Conservation (phyloP, 2,113 vertebrate genomes). For the Anser brachyrhynchus region DNA sequence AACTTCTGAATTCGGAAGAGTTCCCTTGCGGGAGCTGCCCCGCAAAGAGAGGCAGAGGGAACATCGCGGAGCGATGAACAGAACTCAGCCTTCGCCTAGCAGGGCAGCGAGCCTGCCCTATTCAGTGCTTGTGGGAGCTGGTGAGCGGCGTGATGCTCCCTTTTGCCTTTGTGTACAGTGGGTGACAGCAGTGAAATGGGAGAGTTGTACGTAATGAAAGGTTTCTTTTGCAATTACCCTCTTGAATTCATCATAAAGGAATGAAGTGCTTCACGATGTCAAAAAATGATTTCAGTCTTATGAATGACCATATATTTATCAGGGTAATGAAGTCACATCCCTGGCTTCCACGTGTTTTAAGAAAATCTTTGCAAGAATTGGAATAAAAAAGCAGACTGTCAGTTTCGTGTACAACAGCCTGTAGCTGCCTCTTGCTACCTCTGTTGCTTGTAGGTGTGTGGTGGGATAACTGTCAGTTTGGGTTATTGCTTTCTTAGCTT, state of each 20-base stretch:
- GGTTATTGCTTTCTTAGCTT: neutral
- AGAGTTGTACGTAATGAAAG: neutral
- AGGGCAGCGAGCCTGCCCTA: neutral
- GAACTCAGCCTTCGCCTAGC: neutral
- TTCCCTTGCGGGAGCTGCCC: fast-evolving
- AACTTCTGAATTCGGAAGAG: neutral
- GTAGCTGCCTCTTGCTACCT: neutral
- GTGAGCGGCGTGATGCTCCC: neutral
- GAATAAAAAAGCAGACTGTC: neutral
- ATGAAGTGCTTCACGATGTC: neutral
- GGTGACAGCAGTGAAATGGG: neutral
- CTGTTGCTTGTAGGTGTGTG: neutral
- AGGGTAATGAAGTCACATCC: neutral
- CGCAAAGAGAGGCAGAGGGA: neutral
- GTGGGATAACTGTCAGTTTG: neutral
- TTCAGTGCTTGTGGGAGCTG: neutral
- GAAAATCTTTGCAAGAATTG: neutral
- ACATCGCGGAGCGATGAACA: neutral
- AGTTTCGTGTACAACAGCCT: neutral
- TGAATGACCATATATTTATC: neutral
- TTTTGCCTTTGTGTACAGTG: neutral
- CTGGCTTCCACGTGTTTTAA: neutral
- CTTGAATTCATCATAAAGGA: neutral
- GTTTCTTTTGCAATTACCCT: neutral
- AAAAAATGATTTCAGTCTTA: neutral